Base-by-base conservation (phyloP, 2,888 invertebrate genomes). In the Drosophila picticornis region DNA sequence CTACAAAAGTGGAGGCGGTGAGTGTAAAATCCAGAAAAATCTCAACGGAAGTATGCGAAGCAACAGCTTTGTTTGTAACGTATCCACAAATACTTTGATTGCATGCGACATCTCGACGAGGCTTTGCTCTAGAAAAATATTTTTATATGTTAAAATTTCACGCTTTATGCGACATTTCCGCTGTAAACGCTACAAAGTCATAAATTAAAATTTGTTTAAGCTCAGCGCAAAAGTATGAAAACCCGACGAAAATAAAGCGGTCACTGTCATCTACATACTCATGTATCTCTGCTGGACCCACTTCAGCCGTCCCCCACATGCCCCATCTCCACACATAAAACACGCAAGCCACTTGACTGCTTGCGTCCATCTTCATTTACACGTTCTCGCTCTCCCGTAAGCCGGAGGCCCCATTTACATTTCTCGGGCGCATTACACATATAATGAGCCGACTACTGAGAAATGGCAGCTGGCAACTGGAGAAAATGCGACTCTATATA, bases 1-100 rank as follows among this genome's bases (percentile, higher is more conserved):
- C 94, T 97, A 97, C 93, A 97, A 97, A 94, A 97, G 97, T 92
- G 97, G 97, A 83, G 97, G 97, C 94, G 97, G 97, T 97, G 92
- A 95, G 94, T 90, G 2, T 0, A 27, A 63, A 22, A n/a, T n/a
- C 22, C 16, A 36, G 16, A 34, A 13, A 56, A 67, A 59, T 50
- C 43, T 10, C 38, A 65, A 32, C 64, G 64, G 58, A 65, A 65
- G 34, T 52, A 11, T 36, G 19, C 16, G 40, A 25, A 38, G 53
- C 53, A 38, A 40, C 9, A 19, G 6, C 13, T 58, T 29, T 56
- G 60, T 46, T 27, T 40, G 43, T 38, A 29, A 38, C 10, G n/a
- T 61, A 75, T 57, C 65, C 65, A 64, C 76, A 64, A 64, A 69
- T 73, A 72, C 83, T 83, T 77, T 84, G 74, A 84, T 82, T 77